A percentile compares a stretch with the other conserved stretches of the same genome.
Conservation (phyloP, 1,140 invertebrate species). For the Drosophila ambigua region DNA sequence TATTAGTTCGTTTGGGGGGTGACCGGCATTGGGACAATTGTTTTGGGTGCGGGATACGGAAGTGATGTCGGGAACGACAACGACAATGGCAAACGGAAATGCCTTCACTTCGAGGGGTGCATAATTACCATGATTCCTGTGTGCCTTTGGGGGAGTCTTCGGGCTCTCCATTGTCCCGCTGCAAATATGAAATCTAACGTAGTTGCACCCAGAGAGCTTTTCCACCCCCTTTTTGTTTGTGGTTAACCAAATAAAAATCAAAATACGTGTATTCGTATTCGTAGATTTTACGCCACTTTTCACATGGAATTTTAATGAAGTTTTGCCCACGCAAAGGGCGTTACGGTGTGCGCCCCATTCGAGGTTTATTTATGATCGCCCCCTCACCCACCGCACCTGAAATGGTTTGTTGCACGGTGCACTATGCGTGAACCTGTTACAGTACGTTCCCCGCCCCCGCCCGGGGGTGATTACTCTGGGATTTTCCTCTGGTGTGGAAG, state of each 20-base stretch:
- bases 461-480: not conserved
- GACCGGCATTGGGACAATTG: constrained; percentile 29
- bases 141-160: constrained; percentile 22
- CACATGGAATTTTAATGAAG: constrained; percentile 65
- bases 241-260: constrained; percentile 32
- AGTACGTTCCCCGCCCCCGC: not conserved
- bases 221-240: not conserved
- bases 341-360: constrained; percentile 57
- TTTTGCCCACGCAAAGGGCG: constrained; percentile 42
- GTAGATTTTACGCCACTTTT: constrained; percentile 44
- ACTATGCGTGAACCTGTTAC: constrained; percentile 60
- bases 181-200: constrained; percentile 33
- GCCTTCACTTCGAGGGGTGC: constrained; percentile 66
- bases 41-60: constrained; percentile 57
- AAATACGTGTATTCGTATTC: constrained; percentile 7
- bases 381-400: not conserved
- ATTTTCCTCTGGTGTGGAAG: constrained; percentile 21
- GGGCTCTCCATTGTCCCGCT: not conserved
- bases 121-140: constrained; percentile 69
- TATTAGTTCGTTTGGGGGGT: constrained; percentile 6
- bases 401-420: constrained; percentile 50
- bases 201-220: not conserved
- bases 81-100: constrained; percentile 65
- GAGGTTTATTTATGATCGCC: constrained; percentile 28
- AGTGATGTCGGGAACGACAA: constrained; percentile 15